Evolutionary conservation across 2,888 invertebrate genomes (phyloP).

Genomic region (Cephonodes hylas): DNA sequence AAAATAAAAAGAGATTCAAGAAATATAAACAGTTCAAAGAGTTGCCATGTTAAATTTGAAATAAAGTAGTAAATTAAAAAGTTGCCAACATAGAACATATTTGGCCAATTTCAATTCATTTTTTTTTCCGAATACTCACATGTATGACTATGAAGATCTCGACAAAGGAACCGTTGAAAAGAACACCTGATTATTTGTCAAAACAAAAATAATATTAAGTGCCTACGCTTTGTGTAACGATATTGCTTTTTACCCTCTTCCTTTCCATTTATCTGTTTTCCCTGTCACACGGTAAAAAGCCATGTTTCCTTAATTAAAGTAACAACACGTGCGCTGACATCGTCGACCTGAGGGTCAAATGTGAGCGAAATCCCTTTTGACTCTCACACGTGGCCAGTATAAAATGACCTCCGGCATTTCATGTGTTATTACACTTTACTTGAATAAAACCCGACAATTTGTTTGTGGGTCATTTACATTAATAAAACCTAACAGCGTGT

Average conservation of each 20-base stretch:
- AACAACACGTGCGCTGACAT: constrained; percentile 43
- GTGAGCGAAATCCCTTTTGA: constrained; percentile 34
- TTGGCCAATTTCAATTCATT: not conserved
- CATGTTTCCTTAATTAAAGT: constrained; percentile 50
- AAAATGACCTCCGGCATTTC: constrained; percentile 24
- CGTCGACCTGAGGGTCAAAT: constrained; percentile 39
- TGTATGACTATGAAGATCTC: not conserved
- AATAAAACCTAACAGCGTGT: constrained; percentile 10
- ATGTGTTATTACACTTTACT: constrained; percentile 16
- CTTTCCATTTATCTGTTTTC: constrained; percentile 20
- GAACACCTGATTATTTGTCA: constrained; percentile 7
- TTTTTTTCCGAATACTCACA: too few relatives aligned
- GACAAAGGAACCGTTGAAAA: not conserved
- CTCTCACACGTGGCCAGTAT: constrained; percentile 23
- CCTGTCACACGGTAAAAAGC: constrained; percentile 39
- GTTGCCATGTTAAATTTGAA: too few relatives aligned
- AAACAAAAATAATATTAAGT: constrained; percentile 13
- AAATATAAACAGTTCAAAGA: too few relatives aligned
- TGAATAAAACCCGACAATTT: constrained; percentile 16
- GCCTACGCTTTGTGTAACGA: constrained; percentile 10
- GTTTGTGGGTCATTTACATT: constrained; percentile 16
- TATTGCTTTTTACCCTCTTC: constrained; percentile 15
- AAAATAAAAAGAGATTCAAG: too few relatives aligned
- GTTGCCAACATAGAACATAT: too few relatives aligned
- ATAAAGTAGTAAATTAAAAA: too few relatives aligned